Conservation (phyloP, 1,140 invertebrate genomes). For the Cydia amplana region DNA sequence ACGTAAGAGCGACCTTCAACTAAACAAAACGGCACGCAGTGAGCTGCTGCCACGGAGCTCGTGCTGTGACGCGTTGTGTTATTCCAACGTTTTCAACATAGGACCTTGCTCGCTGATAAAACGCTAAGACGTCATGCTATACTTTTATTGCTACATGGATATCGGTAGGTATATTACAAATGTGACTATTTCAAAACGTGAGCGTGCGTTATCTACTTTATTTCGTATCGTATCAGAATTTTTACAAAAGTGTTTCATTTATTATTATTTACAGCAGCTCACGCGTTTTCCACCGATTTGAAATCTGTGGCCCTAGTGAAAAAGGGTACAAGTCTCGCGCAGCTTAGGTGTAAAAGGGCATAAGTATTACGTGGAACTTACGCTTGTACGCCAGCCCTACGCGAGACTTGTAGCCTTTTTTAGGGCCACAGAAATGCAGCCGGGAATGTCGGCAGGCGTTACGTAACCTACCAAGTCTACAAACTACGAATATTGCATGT, state of each 20-base stretch:
- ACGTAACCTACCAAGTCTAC: neutral
- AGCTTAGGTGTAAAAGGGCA: too few relatives aligned
- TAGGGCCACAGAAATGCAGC: too few relatives aligned
- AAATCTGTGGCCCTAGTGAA: too few relatives aligned
- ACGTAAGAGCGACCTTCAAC: slow-evolving; percentile 32
- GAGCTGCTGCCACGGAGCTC: neutral
- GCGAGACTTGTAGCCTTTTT: too few relatives aligned
- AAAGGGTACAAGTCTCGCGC: too few relatives aligned
- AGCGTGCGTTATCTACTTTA: neutral
- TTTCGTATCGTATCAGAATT: neutral
- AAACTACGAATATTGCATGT: too few relatives aligned
- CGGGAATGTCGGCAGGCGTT: neutral
- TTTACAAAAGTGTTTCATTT: slow-evolving; percentile 1
- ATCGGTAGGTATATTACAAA: neutral
- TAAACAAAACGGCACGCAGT: slow-evolving; percentile 12
- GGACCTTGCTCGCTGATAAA: slow-evolving; percentile 10
- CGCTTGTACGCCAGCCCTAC: too few relatives aligned
- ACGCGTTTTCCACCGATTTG: neutral
- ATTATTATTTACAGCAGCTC: slow-evolving; percentile 10
- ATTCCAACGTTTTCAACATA: slow-evolving; percentile 4
- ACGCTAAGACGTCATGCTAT: slow-evolving; percentile 6
- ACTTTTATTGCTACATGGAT: slow-evolving; percentile 13
- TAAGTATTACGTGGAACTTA: too few relatives aligned
- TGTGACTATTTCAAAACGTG: neutral
- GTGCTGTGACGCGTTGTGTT: slow-evolving; percentile 17